Base-by-base conservation (phyloP, 2,113 vertebrate genomes). In the Chionis minor region DNA sequence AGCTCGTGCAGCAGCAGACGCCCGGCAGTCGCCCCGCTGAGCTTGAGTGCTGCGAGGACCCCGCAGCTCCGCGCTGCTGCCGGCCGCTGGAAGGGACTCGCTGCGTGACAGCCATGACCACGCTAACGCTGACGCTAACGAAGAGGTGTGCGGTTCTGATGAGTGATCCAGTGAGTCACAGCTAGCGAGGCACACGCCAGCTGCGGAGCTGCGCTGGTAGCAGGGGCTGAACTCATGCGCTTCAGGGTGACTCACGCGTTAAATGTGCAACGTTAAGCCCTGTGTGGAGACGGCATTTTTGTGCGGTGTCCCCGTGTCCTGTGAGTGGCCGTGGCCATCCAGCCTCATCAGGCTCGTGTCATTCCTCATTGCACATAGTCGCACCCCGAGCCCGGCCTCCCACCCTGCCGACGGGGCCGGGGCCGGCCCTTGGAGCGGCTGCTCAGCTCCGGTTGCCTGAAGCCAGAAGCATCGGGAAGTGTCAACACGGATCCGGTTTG, bases 401-500 rank as follows among this genome's bases (percentile, higher is more conserved):
- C 73, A 4, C 42, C 79, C 20, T 8, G 12, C 75, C 10, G 51
- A 7, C 5, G 7, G 70, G 56, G 51, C 10, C 20, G 47, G 42
- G 42, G 42, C 42, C 42, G 42, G 49, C 49, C 49, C 49, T 49
- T 3, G 2, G 6, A 22, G 55, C 52, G 38, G 38, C 38, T 9
- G 38, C 38, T 38, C 49, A 51, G 35, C 72, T 67, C 47, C 3
- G 1, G 9, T 19, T n/a, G 49, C 6, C 56, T 65, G 45, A 6
- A 85, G 75, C 58, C 88, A 17, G 91, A 14, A 84, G 51, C 40
- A 23, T 8, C 74, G 3, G 9, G 9, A 58, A 24, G 24, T 3
- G 35, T n/a, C 73, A 14, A 3, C 55, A 12, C 11, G 2, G 11
- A 1, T 42, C 44, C 16, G 0, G 12, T 23, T 9, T 10, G 21